A percentile compares a stretch with the other conserved stretches of the same genome.
phyloP scores from a whole-genome alignment of 2,888 invertebrate species.

The Gisinianus flammeolus region DNA sequence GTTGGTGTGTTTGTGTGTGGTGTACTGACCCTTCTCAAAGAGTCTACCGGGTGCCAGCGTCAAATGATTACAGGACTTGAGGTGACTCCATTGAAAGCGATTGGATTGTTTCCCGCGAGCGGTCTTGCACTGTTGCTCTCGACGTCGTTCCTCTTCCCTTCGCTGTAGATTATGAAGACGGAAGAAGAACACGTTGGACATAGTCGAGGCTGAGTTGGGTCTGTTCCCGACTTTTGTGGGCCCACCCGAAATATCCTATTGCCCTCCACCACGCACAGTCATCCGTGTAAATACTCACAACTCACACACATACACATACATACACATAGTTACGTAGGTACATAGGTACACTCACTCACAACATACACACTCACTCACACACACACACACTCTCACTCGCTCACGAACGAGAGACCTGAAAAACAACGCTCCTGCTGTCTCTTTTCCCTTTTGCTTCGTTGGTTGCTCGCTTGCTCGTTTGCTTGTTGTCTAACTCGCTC shows the following conservation, averaged over 20 bases:
- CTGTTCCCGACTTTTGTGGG: constrained; percentile 7
- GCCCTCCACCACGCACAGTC: constrained; percentile 29
- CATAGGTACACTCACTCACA: no score
- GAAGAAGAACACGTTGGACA: constrained; percentile 80
- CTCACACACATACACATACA: no score
- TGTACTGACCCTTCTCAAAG: constrained; percentile 70
- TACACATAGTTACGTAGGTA: no score
- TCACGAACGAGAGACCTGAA: no score
- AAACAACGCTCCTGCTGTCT: no score
- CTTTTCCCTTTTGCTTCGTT: no score
- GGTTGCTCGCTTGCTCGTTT: no score
- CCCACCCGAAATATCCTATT: constrained; percentile 32
- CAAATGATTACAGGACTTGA: constrained; percentile 59
- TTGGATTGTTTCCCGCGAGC: constrained; percentile 51
- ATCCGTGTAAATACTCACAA: constrained; percentile 30
- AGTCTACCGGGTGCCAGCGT: constrained; percentile 65
- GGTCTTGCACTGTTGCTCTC: constrained; percentile 60
- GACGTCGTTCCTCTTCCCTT: constrained; percentile 78
- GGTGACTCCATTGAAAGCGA: constrained; percentile 58
- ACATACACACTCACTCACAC: no score
- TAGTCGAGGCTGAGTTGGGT: constrained; percentile 42
- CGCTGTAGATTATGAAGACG: constrained; percentile 89
- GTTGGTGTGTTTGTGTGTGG: not conserved
- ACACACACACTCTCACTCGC: no score
- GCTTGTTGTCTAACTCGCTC: no score